Percentiles rank a stretch among this genome's conserved stretches.
Evolutionary conservation across 2,888 invertebrate species (phyloP).

Genomic region (Cyaniris semiargus): DNA sequence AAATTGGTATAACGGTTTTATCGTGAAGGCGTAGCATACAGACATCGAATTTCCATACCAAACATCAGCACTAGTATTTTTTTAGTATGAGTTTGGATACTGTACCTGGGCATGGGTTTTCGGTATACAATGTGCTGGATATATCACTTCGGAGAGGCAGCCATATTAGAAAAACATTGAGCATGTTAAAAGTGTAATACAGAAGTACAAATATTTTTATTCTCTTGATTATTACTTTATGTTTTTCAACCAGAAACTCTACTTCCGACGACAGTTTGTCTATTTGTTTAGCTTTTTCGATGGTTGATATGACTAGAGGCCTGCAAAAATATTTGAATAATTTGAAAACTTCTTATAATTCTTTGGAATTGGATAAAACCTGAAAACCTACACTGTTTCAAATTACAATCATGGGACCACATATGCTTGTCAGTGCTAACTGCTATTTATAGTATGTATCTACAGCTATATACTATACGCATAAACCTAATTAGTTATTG

Average conservation of each 20-base stretch:
- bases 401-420: too few relatives aligned
- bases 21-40: too few relatives aligned
- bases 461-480: too few relatives aligned
- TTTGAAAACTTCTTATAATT: too few relatives aligned
- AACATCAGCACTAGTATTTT: too few relatives aligned
- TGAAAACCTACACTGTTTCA: too few relatives aligned
- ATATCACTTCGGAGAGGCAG: neutral
- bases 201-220: neutral
- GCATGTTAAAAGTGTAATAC: neutral
- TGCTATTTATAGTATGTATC: too few relatives aligned
- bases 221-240: neutral
- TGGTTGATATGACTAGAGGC: neutral
- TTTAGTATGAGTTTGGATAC: neutral
- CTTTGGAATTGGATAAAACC: too few relatives aligned
- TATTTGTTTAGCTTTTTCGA: neutral
- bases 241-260: neutral
- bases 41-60: too few relatives aligned
- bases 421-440: too few relatives aligned
- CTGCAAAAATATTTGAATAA: neutral
- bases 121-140: constrained; percentile 8
- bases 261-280: neutral
- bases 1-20: too few relatives aligned
- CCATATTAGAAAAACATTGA: constrained; percentile 12
- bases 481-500: too few relatives aligned
- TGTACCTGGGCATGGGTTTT: constrained; percentile 7